phyloP scores from a whole-genome alignment of 2,888 invertebrate species.

The Mycogona germanica region DNA sequence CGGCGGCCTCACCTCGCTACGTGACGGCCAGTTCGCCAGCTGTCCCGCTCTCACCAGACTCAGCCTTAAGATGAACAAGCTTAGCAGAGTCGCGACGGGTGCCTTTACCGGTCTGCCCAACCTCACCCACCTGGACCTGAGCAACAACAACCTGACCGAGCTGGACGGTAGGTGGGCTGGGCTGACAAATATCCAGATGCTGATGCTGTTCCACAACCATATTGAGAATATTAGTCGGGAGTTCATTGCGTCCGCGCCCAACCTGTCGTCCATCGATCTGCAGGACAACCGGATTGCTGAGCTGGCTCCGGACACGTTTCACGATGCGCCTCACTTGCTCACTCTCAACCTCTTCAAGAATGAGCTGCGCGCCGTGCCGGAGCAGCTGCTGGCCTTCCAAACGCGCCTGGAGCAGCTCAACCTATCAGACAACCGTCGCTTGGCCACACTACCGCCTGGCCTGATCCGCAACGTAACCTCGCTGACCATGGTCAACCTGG shows the following conservation, averaged over 20 bases:
- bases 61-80: slow-evolving; percentile 4
- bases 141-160: slow-evolving; percentile 49
- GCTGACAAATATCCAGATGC: slow-evolving; percentile 24
- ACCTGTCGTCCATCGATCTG: slow-evolving; percentile 52
- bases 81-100: slow-evolving; percentile 41
- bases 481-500: slow-evolving; percentile 49
- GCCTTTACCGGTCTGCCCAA: slow-evolving; percentile 47
- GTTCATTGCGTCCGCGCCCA: slow-evolving; percentile 34
- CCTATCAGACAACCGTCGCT: slow-evolving; percentile 25
- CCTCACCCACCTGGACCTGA: slow-evolving; percentile 50
- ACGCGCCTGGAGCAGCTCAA: slow-evolving; percentile 21
- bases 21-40: slow-evolving; percentile 9
- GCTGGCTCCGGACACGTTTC: slow-evolving; percentile 25
- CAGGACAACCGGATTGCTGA: slow-evolving; percentile 26
- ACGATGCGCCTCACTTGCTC: slow-evolving; percentile 24
- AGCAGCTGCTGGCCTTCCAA: slow-evolving; percentile 18
- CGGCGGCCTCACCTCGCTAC: slow-evolving; percentile 5
- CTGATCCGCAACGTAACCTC: slow-evolving; percentile 50
- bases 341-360: slow-evolving; percentile 28
- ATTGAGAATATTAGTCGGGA: slow-evolving; percentile 19
- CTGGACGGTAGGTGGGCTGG: slow-evolving; percentile 49
- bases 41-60: slow-evolving; percentile 8
- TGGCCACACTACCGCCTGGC: slow-evolving; percentile 42
- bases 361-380: slow-evolving; percentile 20
- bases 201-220: slow-evolving; percentile 27